Evolutionary conservation across 2,113 vertebrate species (phyloP).

Genomic region (Ailuropoda melanoleuca): DNA sequence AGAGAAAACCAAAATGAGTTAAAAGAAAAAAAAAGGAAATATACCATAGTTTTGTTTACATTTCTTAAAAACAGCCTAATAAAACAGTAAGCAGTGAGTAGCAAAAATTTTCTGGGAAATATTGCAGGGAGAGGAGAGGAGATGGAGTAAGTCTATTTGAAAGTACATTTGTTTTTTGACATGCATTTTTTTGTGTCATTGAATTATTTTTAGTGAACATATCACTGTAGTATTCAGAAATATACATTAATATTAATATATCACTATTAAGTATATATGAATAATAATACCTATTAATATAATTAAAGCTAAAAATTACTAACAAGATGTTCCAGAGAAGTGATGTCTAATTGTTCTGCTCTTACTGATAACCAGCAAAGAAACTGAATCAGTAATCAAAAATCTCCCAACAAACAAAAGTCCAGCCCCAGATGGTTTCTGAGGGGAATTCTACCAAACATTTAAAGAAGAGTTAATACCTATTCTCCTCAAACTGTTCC

Average conservation of each 20-base stretch:
- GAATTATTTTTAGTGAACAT: background rate
- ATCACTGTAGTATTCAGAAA: background rate
- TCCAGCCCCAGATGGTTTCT: background rate
- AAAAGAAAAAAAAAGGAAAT: background rate
- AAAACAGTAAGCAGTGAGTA: background rate
- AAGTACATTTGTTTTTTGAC: background rate
- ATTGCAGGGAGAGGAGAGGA: background rate
- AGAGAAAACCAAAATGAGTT: background rate
- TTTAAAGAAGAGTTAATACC: background rate
- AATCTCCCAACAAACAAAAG: background rate
- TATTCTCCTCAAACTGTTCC: background rate
- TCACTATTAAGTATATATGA: background rate
- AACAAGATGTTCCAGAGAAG: background rate
- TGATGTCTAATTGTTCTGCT: background rate
- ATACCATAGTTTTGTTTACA: background rate
- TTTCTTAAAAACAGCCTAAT: background rate
- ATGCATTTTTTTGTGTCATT: background rate
- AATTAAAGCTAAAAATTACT: background rate
- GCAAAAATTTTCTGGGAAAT: background rate
- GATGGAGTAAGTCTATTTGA: background rate
- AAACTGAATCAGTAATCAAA: background rate
- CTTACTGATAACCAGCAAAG: background rate
- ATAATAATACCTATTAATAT: background rate
- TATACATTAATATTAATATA: background rate
- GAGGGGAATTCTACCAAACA: background rate